Evolutionary conservation across 2,113 vertebrate species (phyloP).

Genomic region (Dicrurus megarhynchus): DNA sequence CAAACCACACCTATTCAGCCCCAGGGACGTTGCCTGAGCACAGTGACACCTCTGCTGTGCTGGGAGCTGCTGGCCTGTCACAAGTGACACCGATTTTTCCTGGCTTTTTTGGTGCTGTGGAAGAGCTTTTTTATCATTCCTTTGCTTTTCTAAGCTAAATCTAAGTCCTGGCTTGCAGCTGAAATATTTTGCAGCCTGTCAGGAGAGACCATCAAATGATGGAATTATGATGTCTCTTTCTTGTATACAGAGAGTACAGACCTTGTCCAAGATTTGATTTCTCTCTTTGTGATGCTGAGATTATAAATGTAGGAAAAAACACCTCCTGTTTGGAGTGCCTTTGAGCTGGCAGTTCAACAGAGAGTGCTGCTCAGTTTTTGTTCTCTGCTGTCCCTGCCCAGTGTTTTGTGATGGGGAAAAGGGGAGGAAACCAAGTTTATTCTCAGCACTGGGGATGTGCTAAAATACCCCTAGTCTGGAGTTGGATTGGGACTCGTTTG

Average conservation of each 20-base stretch:
- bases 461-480: not conserved
- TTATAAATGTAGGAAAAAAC: not conserved
- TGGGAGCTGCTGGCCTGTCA: not conserved
- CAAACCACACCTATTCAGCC: rapidly evolving
- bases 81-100: not conserved
- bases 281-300: not conserved
- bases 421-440: not conserved
- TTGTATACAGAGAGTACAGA: not conserved
- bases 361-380: not conserved
- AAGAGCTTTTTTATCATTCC: not conserved
- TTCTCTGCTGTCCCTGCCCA: not conserved
- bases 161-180: not conserved
- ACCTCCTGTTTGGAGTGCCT: not conserved
- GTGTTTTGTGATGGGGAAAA: not conserved
- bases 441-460: not conserved
- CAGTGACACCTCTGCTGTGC: not conserved
- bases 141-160: not conserved
- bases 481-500: not conserved
- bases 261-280: not conserved
- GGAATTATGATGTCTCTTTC: not conserved
- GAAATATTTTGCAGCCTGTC: not conserved
- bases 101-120: not conserved
- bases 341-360: not conserved
- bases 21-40: rapidly evolving
- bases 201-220: not conserved